Conservation (phyloP, 1,140 invertebrate species). For the Drosophila jambulina region DNA sequence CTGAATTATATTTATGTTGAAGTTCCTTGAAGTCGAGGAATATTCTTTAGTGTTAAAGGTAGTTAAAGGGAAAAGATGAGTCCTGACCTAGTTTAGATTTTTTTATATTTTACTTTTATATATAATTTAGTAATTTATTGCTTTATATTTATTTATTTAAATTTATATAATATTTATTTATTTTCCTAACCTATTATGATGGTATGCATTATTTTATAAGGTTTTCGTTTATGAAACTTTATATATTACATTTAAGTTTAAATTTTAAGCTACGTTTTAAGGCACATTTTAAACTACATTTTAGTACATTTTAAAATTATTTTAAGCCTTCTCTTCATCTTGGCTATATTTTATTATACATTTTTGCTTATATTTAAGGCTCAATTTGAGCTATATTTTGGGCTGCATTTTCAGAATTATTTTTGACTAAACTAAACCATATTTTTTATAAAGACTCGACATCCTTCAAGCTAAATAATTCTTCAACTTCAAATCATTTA, state of each 20-base stretch:
- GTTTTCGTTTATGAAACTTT: not conserved
- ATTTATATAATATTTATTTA: not conserved
- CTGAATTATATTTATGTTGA: slow-evolving; percentile 17
- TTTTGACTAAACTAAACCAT: no score
- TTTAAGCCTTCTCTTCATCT: no score
- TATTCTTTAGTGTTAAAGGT: not conserved
- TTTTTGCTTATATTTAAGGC: no score
- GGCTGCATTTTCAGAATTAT: no score
- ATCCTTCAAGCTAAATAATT: no score
- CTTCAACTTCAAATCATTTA: not conserved
- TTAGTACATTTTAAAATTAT: no score
- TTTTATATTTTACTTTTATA: not conserved
- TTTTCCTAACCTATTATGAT: not conserved
- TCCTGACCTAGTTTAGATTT: no score
- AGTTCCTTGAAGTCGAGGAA: not conserved
- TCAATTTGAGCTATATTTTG: no score
- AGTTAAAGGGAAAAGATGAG: not conserved
- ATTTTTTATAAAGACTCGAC: no score
- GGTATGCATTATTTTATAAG: no score
- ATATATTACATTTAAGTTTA: not conserved
- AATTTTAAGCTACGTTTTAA: not conserved
- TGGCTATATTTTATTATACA: no score
- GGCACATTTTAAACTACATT: no score
- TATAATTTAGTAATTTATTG: not conserved
- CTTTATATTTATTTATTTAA: not conserved